These are phyloP conservation scores for Pteropus alecto DNA, from an alignment of 2,113 vertebrate genomes.

Conservation along the genomic window DNA sequence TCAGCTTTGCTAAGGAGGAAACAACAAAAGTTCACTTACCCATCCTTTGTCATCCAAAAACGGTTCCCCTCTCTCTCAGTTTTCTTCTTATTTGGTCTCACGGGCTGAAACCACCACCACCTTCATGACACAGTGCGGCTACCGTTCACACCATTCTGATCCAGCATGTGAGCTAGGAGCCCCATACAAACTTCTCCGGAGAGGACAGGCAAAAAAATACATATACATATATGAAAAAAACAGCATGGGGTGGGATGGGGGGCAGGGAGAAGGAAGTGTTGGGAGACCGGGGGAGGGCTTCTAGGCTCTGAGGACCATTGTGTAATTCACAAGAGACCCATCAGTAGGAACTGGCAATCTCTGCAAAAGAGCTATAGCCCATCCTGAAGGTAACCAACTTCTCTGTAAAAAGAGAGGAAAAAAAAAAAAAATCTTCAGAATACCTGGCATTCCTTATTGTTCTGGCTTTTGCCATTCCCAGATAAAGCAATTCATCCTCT, in stretches of 20 bases:
- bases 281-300: constrained; percentile 71
- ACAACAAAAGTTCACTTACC: constrained; percentile 88
- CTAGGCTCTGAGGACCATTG: constrained; percentile 83
- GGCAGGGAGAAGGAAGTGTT: constrained; percentile 69
- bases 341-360: constrained; percentile 76
- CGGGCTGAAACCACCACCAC: constrained; percentile 77
- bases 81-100: constrained; percentile 65
- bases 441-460: constrained; percentile 81
- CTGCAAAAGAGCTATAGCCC: constrained; percentile 70
- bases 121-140: constrained; percentile 82
- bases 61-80: constrained; percentile 67
- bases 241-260: constrained; percentile 70
- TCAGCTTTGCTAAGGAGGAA: constrained; percentile 72
- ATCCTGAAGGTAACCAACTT: constrained; percentile 81
- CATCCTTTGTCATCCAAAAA: constrained; percentile 80
- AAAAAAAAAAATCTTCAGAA: constrained; percentile 65
- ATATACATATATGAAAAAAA: constrained; percentile 41
- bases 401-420: constrained; percentile 57
- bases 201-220: constrained; percentile 76
- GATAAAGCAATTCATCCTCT: constrained; percentile 82
- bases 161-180: constrained; percentile 76
- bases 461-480: constrained; percentile 82
- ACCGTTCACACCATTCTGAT: constrained; percentile 79
- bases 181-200: constrained; percentile 84
- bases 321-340: constrained; percentile 80